Evolutionary conservation across 2,113 vertebrate species (phyloP).

Genomic region (Pogonocichla stellata): DNA sequence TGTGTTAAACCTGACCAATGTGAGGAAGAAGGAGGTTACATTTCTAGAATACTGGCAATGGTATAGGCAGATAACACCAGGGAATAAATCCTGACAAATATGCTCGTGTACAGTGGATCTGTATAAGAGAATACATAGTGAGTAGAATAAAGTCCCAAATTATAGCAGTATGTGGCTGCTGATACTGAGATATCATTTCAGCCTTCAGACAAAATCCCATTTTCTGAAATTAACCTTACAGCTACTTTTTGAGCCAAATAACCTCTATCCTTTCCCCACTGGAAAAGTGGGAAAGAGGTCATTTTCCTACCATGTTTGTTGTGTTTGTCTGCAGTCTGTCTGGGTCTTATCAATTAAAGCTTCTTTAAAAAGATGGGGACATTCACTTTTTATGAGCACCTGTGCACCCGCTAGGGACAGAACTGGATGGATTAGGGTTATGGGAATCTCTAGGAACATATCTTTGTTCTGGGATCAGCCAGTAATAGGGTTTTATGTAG

Average conservation of each 20-base stretch:
- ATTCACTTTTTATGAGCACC: constrained; percentile 48
- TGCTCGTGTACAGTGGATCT: background rate
- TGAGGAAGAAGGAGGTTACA: rapidly evolving
- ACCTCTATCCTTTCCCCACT: background rate
- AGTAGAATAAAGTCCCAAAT: background rate
- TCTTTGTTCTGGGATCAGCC: constrained; percentile 60
- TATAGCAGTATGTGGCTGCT: background rate
- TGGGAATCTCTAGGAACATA: constrained; percentile 9
- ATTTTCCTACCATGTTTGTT: background rate
- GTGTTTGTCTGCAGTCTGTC: background rate
- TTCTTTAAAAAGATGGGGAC: constrained; percentile 12
- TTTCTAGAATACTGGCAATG: background rate
- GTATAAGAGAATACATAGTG: background rate
- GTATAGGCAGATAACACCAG: background rate
- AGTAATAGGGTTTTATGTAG: constrained; percentile 53
- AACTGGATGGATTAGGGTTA: constrained; percentile 50
- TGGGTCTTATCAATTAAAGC: constrained; percentile 48
- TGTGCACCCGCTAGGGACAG: constrained; percentile 46
- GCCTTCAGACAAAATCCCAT: background rate
- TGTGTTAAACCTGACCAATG: background rate
- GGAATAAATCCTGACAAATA: background rate
- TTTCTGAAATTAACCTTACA: constrained; percentile 26
- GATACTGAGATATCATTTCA: background rate
- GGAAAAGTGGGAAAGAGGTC: background rate
- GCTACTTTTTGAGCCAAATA: constrained; percentile 10